phyloP scores from a whole-genome alignment of 2,113 vertebrate species.

The Zapus hudsonius region DNA sequence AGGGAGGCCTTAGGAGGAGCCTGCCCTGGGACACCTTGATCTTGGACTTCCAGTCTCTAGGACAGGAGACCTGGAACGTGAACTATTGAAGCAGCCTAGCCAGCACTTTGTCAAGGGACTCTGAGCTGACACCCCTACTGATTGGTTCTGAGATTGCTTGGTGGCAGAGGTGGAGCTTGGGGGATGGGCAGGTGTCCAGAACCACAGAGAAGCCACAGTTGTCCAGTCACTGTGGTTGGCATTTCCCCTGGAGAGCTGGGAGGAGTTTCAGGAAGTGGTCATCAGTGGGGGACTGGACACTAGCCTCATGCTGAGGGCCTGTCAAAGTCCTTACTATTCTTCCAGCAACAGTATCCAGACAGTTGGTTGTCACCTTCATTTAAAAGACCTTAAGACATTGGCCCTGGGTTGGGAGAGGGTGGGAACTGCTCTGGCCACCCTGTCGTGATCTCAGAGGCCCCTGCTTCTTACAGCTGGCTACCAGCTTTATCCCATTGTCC shows the following conservation, averaged over 20 bases:
- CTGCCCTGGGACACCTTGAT: not conserved
- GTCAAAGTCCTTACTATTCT: not conserved
- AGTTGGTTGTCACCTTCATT: not conserved
- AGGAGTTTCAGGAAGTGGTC: no score
- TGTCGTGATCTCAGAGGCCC: no score
- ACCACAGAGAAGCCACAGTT: not conserved
- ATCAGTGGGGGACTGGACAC: not conserved
- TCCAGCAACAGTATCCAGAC: not conserved
- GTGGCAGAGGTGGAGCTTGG: not conserved
- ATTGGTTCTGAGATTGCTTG: not conserved
- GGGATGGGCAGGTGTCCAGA: not conserved
- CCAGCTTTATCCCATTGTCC: no score
- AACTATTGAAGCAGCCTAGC: not conserved
- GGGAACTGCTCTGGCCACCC: not conserved
- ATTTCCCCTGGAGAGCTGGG: not conserved
- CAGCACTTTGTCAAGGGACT: no score
- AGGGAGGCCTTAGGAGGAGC: not conserved
- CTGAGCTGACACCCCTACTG: not conserved
- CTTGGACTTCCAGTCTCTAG: not conserved
- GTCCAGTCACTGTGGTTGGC: rapidly evolving
- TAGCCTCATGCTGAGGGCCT: not conserved
- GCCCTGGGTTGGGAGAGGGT: not conserved
- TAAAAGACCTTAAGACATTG: not conserved
- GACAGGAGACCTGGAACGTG: not conserved
- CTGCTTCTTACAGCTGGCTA: not conserved